These are phyloP conservation scores for Calycopis cecrops DNA, from an alignment of 1,140 invertebrate genomes.

Conservation along the genomic window DNA sequence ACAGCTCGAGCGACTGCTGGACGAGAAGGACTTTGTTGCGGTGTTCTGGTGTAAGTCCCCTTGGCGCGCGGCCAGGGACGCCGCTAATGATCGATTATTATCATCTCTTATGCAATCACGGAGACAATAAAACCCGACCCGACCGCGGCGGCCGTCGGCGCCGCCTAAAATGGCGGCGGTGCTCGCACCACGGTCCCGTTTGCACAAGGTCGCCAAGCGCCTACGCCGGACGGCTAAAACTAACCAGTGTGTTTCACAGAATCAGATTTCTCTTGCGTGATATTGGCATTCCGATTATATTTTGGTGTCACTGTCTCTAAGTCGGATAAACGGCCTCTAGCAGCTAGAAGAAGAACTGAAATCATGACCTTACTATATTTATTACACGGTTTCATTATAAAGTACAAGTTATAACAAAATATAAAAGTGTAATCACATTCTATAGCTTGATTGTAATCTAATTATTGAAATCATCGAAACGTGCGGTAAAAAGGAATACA, in stretches of 20 bases:
- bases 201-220: conserved; percentile 62
- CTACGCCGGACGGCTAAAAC: conserved; percentile 66
- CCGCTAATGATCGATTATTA: conserved; percentile 34
- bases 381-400: too few relatives aligned
- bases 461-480: too few relatives aligned
- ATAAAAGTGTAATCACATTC: too few relatives aligned
- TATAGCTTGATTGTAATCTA: too few relatives aligned
- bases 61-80: conserved; percentile 36
- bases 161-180: conserved; percentile 69
- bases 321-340: neutral
- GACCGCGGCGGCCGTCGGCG: conserved; percentile 49
- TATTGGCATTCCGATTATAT: conserved; percentile 62
- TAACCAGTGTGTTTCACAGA: conserved; percentile 55
- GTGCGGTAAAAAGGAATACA: too few relatives aligned
- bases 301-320: conserved; percentile 54
- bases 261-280: conserved; percentile 60
- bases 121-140: conserved; percentile 72
- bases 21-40: conserved; percentile 94
- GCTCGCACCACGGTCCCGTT: conserved; percentile 57
- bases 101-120: conserved; percentile 67
- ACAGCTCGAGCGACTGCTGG: conserved; percentile 90
- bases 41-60: conserved; percentile 96
- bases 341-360: too few relatives aligned
- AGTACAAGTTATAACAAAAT: too few relatives aligned
- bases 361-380: too few relatives aligned